A percentile compares a stretch with the other conserved stretches of the same genome.
Conservation (phyloP, 2,888 invertebrate species). For the Polymixis lichenea region DNA sequence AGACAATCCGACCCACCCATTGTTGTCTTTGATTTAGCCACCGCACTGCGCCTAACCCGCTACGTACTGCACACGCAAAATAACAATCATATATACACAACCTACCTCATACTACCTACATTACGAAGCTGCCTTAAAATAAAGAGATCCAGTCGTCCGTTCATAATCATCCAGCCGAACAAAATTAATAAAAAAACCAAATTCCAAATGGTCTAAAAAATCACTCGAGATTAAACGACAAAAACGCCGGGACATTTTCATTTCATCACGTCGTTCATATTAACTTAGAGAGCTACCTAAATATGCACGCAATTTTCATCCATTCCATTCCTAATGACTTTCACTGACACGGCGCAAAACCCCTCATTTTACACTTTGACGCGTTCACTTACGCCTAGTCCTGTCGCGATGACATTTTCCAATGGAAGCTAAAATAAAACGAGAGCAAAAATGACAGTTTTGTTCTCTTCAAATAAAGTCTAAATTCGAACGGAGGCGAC, state of each 20-base stretch:
- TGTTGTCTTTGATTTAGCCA: conserved; percentile 87
- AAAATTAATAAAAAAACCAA: conserved; percentile 67
- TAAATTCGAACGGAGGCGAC: conserved; percentile 72
- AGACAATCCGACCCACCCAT: conserved; percentile 84
- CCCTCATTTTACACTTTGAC: conserved; percentile 91
- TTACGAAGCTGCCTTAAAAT: conserved; percentile 7
- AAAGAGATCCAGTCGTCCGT: conserved; percentile 26
- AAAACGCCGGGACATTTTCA: conserved; percentile 82
- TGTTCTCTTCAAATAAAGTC: conserved; percentile 76
- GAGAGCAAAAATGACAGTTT: conserved; percentile 71
- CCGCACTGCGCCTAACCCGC: conserved; percentile 65
- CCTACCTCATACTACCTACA: conserved; percentile 1
- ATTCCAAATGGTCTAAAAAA: conserved; percentile 73
- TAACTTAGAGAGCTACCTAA: conserved; percentile 86
- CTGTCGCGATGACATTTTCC: conserved; percentile 88
- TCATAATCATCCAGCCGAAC: conserved; percentile 53
- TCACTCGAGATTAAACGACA: conserved; percentile 72
- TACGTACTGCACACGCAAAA: conserved; percentile 52
- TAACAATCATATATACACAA: conserved; percentile 36
- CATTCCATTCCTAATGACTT: conserved; percentile 90
- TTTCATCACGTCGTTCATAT: conserved; percentile 86
- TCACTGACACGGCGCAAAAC: conserved; percentile 89
- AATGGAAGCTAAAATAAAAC: conserved; percentile 80
- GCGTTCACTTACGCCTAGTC: conserved; percentile 89
- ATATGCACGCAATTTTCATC: conserved; percentile 90